A percentile compares a stretch with the other conserved stretches of the same genome.
Evolutionary conservation across 2,113 vertebrate species (phyloP).

Genomic region (Myanophis thanlyinensis): DNA sequence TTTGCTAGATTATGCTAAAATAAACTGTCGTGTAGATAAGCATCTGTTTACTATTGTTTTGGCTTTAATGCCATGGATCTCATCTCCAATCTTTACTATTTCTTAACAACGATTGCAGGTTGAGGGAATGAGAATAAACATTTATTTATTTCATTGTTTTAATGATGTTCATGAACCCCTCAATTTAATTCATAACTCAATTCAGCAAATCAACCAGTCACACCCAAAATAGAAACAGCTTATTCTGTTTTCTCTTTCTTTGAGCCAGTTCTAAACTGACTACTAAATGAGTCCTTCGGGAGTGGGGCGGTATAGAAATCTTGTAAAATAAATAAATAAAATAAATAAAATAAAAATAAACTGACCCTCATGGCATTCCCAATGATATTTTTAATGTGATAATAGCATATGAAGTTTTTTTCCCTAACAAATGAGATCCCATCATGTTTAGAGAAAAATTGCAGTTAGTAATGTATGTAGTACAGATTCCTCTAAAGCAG

Average conservation of each 20-base stretch:
- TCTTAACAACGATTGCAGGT: neutral
- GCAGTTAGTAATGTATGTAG: neutral
- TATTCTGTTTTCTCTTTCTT: neutral
- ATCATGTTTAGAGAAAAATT: neutral
- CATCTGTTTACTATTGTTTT: neutral
- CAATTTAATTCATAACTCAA: neutral
- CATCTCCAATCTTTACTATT: neutral
- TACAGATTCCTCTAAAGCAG: neutral
- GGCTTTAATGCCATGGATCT: neutral
- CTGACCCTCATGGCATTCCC: neutral
- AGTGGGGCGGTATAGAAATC: no score
- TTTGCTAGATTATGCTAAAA: neutral
- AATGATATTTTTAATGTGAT: neutral
- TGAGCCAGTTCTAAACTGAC: neutral
- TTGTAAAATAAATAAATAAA: no score
- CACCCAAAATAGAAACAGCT: neutral
- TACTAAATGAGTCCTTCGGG: no score
- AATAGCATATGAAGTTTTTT: neutral
- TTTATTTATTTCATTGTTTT: neutral
- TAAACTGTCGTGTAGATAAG: neutral
- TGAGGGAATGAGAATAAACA: neutral
- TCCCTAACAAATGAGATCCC: neutral
- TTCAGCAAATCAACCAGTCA: neutral
- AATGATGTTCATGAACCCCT: neutral
- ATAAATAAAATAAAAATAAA: no score